These are phyloP conservation scores for Alfaro cultratus DNA, from an alignment of 2,797 vertebrate species.

Conservation along the genomic window DNA sequence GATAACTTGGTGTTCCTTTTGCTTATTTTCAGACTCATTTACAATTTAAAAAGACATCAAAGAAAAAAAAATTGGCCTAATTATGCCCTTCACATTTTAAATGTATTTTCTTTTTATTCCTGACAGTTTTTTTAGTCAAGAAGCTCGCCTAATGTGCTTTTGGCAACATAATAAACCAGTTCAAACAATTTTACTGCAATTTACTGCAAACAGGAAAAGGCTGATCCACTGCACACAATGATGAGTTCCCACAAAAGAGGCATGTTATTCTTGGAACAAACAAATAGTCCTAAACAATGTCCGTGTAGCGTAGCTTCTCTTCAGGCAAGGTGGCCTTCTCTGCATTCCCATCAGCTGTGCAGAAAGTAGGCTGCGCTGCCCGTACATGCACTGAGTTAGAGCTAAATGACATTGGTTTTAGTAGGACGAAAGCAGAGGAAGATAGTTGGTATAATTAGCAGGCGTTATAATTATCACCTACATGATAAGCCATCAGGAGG, in stretches of 20 bases:
- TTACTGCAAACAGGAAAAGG: constrained; percentile 31
- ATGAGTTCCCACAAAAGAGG: constrained; percentile 33
- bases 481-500: constrained; percentile 65
- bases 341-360: constrained; percentile 36
- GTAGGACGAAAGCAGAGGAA: constrained; percentile 71
- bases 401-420: constrained; percentile 80
- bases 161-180: not conserved
- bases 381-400: constrained; percentile 56
- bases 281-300: constrained; percentile 34
- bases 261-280: constrained; percentile 26
- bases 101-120: not conserved
- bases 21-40: not conserved
- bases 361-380: constrained; percentile 67
- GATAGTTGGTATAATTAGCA: constrained; percentile 78
- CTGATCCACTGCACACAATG: constrained; percentile 9
- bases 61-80: not conserved
- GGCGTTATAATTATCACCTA: constrained; percentile 74
- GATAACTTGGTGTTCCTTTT: not conserved
- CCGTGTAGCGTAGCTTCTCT: constrained; percentile 15
- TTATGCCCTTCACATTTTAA: not conserved
- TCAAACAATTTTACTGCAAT: not conserved
- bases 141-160: not conserved
- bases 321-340: constrained; percentile 15
- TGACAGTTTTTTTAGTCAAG: not conserved
- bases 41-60: not conserved